phyloP scores from a whole-genome alignment of 2,797 vertebrate species.

The Eulemur mongoz region DNA sequence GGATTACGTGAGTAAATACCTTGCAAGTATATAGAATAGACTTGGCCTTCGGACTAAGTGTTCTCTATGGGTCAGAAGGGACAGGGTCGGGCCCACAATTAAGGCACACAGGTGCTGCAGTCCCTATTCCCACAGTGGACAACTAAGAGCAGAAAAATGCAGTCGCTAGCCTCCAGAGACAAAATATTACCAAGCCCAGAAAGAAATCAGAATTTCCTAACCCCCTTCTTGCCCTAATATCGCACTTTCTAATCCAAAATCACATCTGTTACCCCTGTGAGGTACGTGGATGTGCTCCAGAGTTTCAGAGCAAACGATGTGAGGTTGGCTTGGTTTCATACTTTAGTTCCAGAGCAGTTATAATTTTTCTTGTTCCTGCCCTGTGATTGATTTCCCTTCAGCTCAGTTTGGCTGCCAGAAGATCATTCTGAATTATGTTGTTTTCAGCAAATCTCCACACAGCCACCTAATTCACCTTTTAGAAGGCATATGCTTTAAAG shows the following conservation, averaged over 20 bases:
- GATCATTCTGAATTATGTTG: constrained; percentile 15
- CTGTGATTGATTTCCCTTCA: constrained; percentile 63
- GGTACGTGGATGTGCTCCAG: not conserved
- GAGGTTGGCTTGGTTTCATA: constrained; percentile 12
- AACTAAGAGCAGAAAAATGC: not conserved
- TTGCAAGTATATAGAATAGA: not conserved
- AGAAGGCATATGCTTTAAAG: not conserved
- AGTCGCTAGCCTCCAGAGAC: not conserved
- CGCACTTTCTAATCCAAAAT: constrained; percentile 34
- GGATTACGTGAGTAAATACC: not conserved
- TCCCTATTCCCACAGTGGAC: not conserved
- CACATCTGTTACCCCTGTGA: constrained; percentile 56
- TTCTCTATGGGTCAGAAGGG: not conserved
- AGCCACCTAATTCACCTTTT: not conserved
- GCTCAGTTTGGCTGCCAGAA: constrained; percentile 21
- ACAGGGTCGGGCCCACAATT: not conserved
- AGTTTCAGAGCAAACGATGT: constrained; percentile 14
- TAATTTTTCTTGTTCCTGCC: constrained; percentile 31
- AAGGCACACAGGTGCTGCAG: not conserved
- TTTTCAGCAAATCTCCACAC: constrained; percentile 25
- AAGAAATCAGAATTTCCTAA: constrained; percentile 5
- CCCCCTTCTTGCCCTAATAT: not conserved
- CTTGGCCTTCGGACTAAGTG: not conserved
- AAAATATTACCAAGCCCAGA: not conserved
- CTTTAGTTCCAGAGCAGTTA: not conserved